Conservation (phyloP, 2,888 invertebrate species). For the Seira musarum region DNA sequence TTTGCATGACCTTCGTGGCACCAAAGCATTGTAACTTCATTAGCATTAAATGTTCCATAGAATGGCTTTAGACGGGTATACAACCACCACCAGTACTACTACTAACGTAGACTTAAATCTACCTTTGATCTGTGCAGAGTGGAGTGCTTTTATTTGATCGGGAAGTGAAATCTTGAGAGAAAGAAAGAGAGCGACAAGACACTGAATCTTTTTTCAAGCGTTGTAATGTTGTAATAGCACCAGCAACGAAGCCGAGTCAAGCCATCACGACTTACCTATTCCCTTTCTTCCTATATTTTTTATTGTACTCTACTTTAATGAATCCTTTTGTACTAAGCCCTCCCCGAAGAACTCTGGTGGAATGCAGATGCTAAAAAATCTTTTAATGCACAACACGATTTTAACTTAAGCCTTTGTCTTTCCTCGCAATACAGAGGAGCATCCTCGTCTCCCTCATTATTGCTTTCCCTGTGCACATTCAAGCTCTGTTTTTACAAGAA, state of each 20-base stretch:
- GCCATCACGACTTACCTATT: background rate
- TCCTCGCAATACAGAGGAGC: constrained; percentile 16
- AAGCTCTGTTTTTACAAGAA: background rate
- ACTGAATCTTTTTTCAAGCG: too few species aligned
- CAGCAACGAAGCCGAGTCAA: background rate
- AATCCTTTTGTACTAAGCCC: constrained; percentile 46
- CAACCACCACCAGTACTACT: background rate
- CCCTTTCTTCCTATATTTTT: background rate
- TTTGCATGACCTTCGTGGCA: background rate
- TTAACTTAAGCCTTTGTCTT: constrained; percentile 36
- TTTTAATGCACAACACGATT: constrained; percentile 58
- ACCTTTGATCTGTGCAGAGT: background rate
- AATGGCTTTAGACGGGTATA: background rate
- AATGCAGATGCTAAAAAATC: constrained; percentile 43
- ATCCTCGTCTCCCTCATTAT: constrained; percentile 33
- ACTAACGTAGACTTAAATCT: background rate
- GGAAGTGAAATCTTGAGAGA: background rate
- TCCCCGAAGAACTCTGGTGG: constrained; percentile 15
- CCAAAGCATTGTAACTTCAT: constrained; percentile 42
- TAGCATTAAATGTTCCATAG: constrained; percentile 46
- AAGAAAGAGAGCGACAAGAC: too few species aligned
- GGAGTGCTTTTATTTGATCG: background rate
- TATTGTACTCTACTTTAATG: constrained; percentile 47
- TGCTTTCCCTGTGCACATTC: constrained; percentile 36
- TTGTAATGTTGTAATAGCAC: background rate